Percentiles rank a stretch among this genome's conserved stretches.
Conservation (phyloP, 2,797 vertebrate genomes). For the Apogon hyalosoma region DNA sequence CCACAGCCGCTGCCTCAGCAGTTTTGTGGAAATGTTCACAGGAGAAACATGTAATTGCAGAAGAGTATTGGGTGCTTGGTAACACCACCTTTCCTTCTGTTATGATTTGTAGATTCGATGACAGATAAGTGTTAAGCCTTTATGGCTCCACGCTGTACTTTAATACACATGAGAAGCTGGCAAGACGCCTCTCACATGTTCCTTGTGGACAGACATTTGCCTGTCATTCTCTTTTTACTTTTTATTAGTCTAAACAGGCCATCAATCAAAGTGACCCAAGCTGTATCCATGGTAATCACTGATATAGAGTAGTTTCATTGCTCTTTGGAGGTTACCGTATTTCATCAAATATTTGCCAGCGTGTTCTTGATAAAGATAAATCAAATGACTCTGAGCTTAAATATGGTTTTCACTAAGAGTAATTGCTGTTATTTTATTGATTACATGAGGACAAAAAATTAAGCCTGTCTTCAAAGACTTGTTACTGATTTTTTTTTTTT, state of each 20-base stretch:
- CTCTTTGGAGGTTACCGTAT: slow-evolving; percentile 11
- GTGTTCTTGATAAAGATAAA: background rate
- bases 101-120: slow-evolving; percentile 42
- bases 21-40: slow-evolving; percentile 30
- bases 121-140: slow-evolving; percentile 29
- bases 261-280: slow-evolving; percentile 2
- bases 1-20: slow-evolving; percentile 48
- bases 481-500: background rate
- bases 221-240: slow-evolving; percentile 10
- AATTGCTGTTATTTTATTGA: slow-evolving; percentile 12
- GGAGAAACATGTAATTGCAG: slow-evolving; percentile 42
- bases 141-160: slow-evolving; percentile 16
- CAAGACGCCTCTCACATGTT: slow-evolving; percentile 25
- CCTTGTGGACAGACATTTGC: slow-evolving; percentile 4
- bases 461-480: background rate
- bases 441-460: slow-evolving; percentile 1
- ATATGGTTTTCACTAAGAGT: slow-evolving; percentile 3
- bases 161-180: slow-evolving; percentile 15
- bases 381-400: slow-evolving; percentile 2
- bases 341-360: background rate
- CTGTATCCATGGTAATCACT: background rate
- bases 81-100: slow-evolving; percentile 12
- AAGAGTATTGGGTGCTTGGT: slow-evolving; percentile 3
- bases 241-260: slow-evolving; percentile 4
- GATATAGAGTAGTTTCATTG: slow-evolving; percentile 1